phyloP scores from a whole-genome alignment of 2,888 invertebrate genomes.

The Brachyptera risi region DNA sequence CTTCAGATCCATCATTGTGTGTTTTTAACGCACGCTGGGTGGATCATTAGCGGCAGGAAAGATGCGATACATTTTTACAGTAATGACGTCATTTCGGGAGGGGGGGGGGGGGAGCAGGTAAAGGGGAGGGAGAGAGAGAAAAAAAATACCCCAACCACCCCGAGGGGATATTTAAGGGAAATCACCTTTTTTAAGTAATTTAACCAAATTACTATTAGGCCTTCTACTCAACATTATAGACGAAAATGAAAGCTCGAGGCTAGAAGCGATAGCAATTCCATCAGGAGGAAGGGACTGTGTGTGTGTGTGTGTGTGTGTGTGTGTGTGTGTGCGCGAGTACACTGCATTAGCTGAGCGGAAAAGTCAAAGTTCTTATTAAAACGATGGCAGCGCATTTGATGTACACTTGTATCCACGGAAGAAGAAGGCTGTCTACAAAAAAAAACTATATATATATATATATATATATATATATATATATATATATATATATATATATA shows the following conservation, averaged over 20 bases:
- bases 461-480: no score
- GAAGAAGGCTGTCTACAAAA: no score
- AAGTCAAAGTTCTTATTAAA: no score
- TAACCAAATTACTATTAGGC: slow-evolving; percentile 7
- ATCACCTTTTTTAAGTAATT: slow-evolving; percentile 24
- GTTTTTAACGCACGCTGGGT: no score
- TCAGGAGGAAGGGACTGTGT: no score
- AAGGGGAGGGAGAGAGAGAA: not conserved
- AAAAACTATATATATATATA: no score
- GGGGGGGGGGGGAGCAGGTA: not conserved
- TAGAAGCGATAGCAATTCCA: not conserved
- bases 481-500: no score
- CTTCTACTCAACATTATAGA: not conserved
- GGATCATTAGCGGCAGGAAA: not conserved
- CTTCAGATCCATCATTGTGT: not conserved
- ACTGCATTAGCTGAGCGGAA: no score
- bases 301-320: no score
- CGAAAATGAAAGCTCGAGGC: not conserved
- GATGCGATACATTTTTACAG: slow-evolving; percentile 4
- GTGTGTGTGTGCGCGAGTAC: no score
- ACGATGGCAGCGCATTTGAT: no score
- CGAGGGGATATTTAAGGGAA: slow-evolving; percentile 27
- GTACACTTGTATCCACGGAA: no score
- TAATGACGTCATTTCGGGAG: slow-evolving; percentile 14
- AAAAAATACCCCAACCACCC: not conserved